Evolutionary conservation across 2,888 invertebrate species (phyloP), one percentile per base, ranked within the genome.

Genomic region (Julus scanicus): DNA sequence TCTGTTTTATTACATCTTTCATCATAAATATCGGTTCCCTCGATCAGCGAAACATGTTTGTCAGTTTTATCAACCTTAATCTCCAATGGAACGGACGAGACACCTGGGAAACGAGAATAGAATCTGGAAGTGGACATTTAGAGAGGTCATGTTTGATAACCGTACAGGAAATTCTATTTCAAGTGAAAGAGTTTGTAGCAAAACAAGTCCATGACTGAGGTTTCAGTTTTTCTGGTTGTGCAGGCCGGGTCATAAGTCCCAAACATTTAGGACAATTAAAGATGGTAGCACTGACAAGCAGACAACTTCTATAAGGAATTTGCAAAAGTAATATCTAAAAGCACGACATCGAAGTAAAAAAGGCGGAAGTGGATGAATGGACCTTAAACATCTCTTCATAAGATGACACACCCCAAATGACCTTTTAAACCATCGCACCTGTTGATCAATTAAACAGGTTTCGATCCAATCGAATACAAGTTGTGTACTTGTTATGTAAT

Each of bases 71-170:
- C 9, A 63, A 63, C 1, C 20, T 48, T 9, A 63, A 63, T 63
- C 63, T 63, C 63, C n/a, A n/a, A 6, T 63, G 8, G 63, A 63
- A 20, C 63, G 0, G 20, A 20, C 20, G 17, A 63, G 63, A 20
- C 63, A 63, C 63, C 63, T 63, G n/a, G 63, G 20, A 63, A 63
- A 63, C 63, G 63, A 63, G n/a, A 63, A 63, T 20, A 17, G 63
- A 9, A 63, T 20, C 63, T 63, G n/a, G 63, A 63, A 63, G 63
- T 63, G 63, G 15, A 57, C 57, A 17, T n/a, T 63, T 20, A n/a
- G n/a, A 63, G 63, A 63, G 63, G 63, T 63, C 63, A 6, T n/a
- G 63, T 63, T 63, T 63, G 63, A 63, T 20, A 63, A 63, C 29
- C 29, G 1, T 29, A 15, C 63, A 63, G 63, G 63, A 63, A 63